These are phyloP conservation scores for Sitodiplosis mosellana DNA, from an alignment of 1,140 invertebrate genomes.

Conservation along the genomic window DNA sequence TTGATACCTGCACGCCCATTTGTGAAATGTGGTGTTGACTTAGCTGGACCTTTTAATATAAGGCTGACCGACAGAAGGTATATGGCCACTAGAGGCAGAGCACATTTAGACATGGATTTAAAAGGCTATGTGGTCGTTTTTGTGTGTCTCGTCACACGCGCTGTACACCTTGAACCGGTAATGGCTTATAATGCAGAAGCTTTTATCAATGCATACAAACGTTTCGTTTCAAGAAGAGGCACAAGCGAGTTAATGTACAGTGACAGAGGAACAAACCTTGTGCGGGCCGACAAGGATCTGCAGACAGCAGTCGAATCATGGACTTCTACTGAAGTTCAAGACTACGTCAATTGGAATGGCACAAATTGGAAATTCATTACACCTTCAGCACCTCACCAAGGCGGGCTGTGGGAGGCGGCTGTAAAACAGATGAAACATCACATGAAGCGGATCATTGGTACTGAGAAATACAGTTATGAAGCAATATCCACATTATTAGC, in stretches of 20 bases:
- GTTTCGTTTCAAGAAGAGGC: slow-evolving; percentile 24
- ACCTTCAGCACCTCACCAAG: slow-evolving; percentile 13
- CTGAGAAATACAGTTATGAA: slow-evolving; percentile 12
- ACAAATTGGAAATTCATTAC: slow-evolving; percentile 6
- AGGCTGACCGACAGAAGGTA: slow-evolving; percentile 1
- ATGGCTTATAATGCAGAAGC: slow-evolving; percentile 18
- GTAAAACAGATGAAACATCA: slow-evolving; percentile 18
- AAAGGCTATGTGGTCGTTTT: slow-evolving; percentile 27
- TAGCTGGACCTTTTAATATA: slow-evolving; percentile 16
- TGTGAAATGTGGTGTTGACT: slow-evolving; percentile 17
- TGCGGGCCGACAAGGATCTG: slow-evolving; percentile 7
- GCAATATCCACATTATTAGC: slow-evolving; percentile 11
- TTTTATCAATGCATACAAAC: slow-evolving; percentile 21
- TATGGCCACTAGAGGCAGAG: slow-evolving; percentile 17
- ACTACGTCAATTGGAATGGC: slow-evolving; percentile 4
- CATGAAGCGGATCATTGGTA: slow-evolving; percentile 13
- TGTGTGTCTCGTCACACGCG: slow-evolving; percentile 24
- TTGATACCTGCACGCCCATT: slow-evolving; percentile 13
- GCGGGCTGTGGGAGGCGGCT: slow-evolving; percentile 19
- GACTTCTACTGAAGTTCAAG: not conserved
- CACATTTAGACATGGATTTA: slow-evolving; percentile 5
- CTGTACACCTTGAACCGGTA: slow-evolving; percentile 26
- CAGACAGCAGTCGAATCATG: too few species aligned
- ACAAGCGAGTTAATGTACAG: slow-evolving; percentile 13
- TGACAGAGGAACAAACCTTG: slow-evolving; percentile 24